Evolutionary conservation across 2,888 invertebrate genomes (phyloP), one percentile per base, ranked within the genome.

Genomic region (Xylota sylvarum): DNA sequence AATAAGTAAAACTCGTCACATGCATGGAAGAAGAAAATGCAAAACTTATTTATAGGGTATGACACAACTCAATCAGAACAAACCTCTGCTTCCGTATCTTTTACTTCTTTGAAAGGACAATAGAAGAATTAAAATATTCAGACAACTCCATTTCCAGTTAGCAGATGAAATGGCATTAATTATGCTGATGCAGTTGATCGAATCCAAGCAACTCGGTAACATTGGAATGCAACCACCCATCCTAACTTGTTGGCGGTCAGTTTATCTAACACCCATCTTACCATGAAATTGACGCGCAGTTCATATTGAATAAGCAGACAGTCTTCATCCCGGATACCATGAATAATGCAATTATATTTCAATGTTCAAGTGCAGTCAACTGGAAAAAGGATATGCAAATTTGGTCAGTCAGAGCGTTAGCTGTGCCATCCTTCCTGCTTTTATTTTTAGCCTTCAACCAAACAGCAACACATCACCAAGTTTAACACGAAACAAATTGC

Each of bases 341-440:
- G 80, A 74, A 74, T 80, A 74, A 80, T 74, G 80, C 67, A 74
- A 67, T 62, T 60, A 52, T 32, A 52, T 50, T 50, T 32, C 30
- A 37, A 35, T 69, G 62, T 19, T 55, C 52, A 62, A 76, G 76
- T 60, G 52, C 76, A 30, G 52, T 60, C 30, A 60, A 37, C 43
- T 27, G 67, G 37, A 69, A 69, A 69, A 74, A 69, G 62, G 76
- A 69, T 81, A 81, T 76, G 69, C 55, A 81, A 69, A 81, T 81
- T 10, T 14, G 43, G 43, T 32, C 50, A 60, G 37, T 12, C 43
- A 19, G 10, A 32, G 46, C 30, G 65, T 32, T 12, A 40, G 27
- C 5, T 35, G 12, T 35, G 50, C 32, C 27, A n/a, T n/a, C n/a
- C n/a, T n/a, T n/a, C n/a, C n/a, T n/a, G n/a, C n/a, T n/a, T n/a